Base-by-base conservation (phyloP, 2,797 vertebrate species). In the Esox lucius region DNA sequence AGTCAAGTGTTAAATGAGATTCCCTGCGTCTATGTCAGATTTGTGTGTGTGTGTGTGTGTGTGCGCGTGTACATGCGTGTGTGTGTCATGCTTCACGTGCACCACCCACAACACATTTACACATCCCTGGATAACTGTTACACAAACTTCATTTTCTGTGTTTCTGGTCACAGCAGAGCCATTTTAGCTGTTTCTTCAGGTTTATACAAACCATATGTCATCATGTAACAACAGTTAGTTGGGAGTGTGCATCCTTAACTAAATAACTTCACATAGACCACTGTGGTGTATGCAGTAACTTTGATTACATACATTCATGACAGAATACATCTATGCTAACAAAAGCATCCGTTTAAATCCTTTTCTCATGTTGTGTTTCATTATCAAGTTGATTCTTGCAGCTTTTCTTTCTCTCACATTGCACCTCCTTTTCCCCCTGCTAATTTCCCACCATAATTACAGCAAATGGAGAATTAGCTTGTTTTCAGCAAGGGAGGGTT, bases 1-100 rank as follows among this genome's bases (percentile, higher is more conserved):
- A 91, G 85, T 83, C 86, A 62, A 83, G 88, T 91, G 91, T 91
- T 92, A 92, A 92, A 93, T 93, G 92, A 92, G 90, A 93, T 92
- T 92, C 92, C 85, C 86, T 88, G 88, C 86, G 84, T 91, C 83
- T 88, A 81, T 86, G 85, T 90, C 85, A 84, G 80, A 78, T 76
- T 77, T 74, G 56, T 71, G 81, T 80, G 84, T 49, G 61, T 65
- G 56, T 75, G 53, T 64, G 39, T 49, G 53, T 70, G 68, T 70
- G 68, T 75, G 74, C 75, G 74, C 35, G 74, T 65, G 56, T 74
- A 76, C 72, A 71, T 61, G 68, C 74, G 75, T 72, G 59, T 68
- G 71, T 70, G 74, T 65, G 65, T 72, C 71, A 51, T 48, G 48
- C 46, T 64, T 33, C 49, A 39, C 62, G 71, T 69, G 71, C 49